Conservation (phyloP, 2,888 invertebrate species). For the Mesorhabditis sp. region DNA sequence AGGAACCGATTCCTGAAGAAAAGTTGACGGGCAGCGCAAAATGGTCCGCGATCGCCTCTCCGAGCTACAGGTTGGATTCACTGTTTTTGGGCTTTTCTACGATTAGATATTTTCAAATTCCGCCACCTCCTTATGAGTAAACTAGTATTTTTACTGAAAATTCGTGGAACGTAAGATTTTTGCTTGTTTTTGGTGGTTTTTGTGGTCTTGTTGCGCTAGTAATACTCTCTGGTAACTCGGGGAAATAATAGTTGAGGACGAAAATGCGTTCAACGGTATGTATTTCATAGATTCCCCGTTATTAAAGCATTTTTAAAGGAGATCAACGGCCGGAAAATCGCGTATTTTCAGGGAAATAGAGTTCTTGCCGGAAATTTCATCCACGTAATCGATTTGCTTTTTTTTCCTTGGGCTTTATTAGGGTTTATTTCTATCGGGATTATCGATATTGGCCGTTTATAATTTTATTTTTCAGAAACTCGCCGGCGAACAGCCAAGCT, state of each 20-base stretch:
- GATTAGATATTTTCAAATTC: too few relatives aligned
- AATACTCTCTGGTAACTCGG: too few relatives aligned
- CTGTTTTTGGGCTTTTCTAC: neutral
- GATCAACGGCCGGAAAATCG: neutral
- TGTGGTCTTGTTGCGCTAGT: too few relatives aligned
- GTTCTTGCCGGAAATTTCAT: neutral
- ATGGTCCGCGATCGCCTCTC: constrained; percentile 7
- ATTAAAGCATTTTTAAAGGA: too few relatives aligned
- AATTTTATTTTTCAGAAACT: neutral
- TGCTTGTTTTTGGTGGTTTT: too few relatives aligned
- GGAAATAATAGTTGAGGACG: too few relatives aligned
- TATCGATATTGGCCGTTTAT: neutral
- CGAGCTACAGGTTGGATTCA: neutral
- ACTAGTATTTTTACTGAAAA: too few relatives aligned
- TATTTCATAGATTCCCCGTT: too few relatives aligned
- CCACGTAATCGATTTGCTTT: neutral
- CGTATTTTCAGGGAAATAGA: neutral
- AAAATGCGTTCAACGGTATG: too few relatives aligned
- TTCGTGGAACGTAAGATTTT: too few relatives aligned
- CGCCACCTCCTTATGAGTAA: too few relatives aligned
- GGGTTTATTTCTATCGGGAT: neutral
- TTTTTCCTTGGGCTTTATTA: neutral
- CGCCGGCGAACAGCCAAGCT: constrained; percentile 1
- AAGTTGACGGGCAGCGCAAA: neutral
- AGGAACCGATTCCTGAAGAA: too few relatives aligned